Evolutionary conservation across 1,140 invertebrate genomes (phyloP).

Genomic region (Halesus radiatus): DNA sequence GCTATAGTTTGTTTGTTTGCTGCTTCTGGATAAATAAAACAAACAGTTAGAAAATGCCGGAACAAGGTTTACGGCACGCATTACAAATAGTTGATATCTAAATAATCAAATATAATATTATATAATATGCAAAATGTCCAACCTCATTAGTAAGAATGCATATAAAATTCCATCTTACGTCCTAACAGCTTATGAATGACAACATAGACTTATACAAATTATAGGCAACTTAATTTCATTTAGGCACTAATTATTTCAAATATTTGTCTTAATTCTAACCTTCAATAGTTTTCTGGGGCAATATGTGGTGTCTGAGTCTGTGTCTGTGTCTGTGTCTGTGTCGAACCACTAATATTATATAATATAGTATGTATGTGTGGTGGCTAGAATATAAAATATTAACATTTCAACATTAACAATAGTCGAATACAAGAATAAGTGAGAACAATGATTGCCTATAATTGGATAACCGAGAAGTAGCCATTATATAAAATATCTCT

Average conservation of each 20-base stretch:
- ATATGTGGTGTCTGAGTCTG: neutral
- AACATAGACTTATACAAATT: constrained; percentile 42
- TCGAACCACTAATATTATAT: neutral
- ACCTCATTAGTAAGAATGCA: constrained; percentile 29
- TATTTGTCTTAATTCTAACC: constrained; percentile 31
- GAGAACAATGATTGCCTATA: constrained; percentile 23
- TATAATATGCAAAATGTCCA: constrained; percentile 3
- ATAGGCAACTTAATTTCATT: constrained; percentile 51
- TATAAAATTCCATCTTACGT: constrained; percentile 39
- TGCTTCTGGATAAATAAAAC: too few relatives aligned
- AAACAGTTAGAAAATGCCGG: neutral
- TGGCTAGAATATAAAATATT: neutral
- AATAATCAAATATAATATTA: neutral
- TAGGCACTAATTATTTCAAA: constrained; percentile 48
- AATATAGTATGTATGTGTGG: too few relatives aligned
- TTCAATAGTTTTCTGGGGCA: constrained; percentile 8
- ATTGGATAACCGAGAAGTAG: neutral
- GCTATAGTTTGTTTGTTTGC: too few relatives aligned
- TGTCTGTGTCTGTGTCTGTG: too few relatives aligned
- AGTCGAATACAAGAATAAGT: neutral
- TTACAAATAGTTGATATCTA: neutral
- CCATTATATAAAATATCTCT: too few relatives aligned
- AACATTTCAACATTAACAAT: neutral
- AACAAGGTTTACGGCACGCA: neutral
- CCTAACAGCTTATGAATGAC: constrained; percentile 28